These are phyloP conservation scores for Panurus biarmicus DNA, from an alignment of 2,113 vertebrate genomes.

Conservation along the genomic window DNA sequence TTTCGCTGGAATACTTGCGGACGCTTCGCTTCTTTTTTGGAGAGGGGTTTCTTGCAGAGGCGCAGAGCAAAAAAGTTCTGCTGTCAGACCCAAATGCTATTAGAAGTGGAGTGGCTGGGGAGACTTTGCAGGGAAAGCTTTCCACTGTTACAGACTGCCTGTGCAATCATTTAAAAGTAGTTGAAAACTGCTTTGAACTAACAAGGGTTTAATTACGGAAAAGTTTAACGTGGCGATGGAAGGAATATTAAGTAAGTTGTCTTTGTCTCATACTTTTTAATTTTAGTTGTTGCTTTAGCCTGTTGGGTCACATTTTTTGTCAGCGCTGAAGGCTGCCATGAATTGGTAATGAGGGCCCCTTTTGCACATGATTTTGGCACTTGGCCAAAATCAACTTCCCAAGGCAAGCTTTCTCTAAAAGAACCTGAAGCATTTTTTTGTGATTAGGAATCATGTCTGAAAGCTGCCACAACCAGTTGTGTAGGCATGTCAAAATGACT, in stretches of 20 bases:
- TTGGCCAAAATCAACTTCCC: conserved; percentile 84
- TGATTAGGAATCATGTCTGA: conserved; percentile 73
- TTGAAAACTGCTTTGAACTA: conserved; percentile 70
- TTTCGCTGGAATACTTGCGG: background rate
- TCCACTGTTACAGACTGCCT: conserved; percentile 69
- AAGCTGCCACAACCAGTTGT: conserved; percentile 76
- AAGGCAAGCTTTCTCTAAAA: conserved; percentile 77
- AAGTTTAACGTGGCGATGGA: conserved; percentile 76
- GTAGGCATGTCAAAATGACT: conserved; percentile 78
- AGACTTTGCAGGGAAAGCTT: conserved; percentile 60
- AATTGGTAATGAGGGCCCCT: conserved; percentile 81
- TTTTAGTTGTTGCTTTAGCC: conserved; percentile 80
- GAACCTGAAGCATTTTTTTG: conserved; percentile 74
- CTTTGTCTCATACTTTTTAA: conserved; percentile 81
- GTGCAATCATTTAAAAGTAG: conserved; percentile 69
- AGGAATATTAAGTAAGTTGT: conserved; percentile 80
- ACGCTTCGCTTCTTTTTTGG: background rate
- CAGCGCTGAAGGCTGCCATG: conserved; percentile 79
- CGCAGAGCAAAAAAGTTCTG: conserved; percentile 50
- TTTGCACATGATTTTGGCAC: conserved; percentile 80
- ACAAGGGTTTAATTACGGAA: conserved; percentile 77
- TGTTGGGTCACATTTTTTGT: conserved; percentile 85
- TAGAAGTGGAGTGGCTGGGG: conserved; percentile 47
- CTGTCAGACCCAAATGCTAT: conserved; percentile 44
- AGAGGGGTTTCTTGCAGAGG: conserved; percentile 6